Conservation (phyloP, 2,888 invertebrate genomes). For the Sinohyriopsis cumingii region DNA sequence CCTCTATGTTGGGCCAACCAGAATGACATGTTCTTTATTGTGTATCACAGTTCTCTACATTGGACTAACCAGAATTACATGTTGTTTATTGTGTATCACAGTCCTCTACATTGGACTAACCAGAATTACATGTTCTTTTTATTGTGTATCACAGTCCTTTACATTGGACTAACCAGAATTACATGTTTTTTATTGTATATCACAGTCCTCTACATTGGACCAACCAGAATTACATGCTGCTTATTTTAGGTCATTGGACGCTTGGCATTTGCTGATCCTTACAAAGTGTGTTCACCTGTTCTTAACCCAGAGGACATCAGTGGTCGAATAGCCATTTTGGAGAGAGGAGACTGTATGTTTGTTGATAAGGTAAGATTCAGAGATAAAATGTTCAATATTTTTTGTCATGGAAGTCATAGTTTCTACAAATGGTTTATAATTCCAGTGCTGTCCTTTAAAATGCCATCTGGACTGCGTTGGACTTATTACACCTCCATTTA, state of each 20-base stretch:
- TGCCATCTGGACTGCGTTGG: too few relatives aligned
- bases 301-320: conserved; percentile 74
- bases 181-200: not conserved
- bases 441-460: too few relatives aligned
- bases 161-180: not conserved
- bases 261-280: conserved; percentile 80
- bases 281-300: conserved; percentile 78
- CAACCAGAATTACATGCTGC: not conserved
- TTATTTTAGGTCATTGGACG: conserved; percentile 73
- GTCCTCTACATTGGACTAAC: not conserved
- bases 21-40: not conserved
- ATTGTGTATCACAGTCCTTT: not conserved
- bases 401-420: too few relatives aligned
- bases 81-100: not conserved
- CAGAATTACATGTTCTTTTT: not conserved
- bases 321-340: conserved; percentile 87
- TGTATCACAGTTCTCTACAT: too few relatives aligned
- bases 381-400: not conserved
- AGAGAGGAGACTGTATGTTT: conserved; percentile 95
- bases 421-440: too few relatives aligned
- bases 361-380: conserved; percentile 83
- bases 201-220: not conserved
- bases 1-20: not conserved
- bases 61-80: not conserved
- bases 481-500: too few relatives aligned